A percentile compares a stretch with the other conserved stretches of the same genome.
phyloP scores from a whole-genome alignment of 2,113 vertebrate genomes.

The Malurus melanocephalus region DNA sequence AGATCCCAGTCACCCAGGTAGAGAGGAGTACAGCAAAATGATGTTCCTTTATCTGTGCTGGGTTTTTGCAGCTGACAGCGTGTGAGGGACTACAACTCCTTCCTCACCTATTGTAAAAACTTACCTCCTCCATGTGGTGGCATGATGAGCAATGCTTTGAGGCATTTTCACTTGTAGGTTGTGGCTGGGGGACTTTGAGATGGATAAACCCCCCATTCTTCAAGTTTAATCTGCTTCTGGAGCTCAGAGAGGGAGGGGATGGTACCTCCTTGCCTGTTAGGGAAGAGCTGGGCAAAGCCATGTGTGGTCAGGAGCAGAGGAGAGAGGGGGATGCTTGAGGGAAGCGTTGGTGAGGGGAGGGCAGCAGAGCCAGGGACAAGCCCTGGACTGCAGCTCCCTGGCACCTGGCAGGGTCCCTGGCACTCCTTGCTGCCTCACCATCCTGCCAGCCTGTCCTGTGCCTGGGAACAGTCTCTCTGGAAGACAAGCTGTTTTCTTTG shows the following conservation, averaged over 20 bases:
- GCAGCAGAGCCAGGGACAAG: background rate
- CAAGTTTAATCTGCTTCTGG: background rate
- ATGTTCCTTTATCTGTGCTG: background rate
- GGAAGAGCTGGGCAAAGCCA: background rate
- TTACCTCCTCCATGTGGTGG: accelerated
- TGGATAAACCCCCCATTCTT: background rate
- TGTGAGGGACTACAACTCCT: background rate
- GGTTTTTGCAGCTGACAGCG: background rate
- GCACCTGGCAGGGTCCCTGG: background rate
- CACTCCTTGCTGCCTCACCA: accelerated
- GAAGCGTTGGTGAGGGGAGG: background rate
- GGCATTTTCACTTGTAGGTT: background rate
- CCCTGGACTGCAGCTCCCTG: accelerated
- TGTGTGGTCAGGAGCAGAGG: background rate
- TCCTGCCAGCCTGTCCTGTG: background rate
- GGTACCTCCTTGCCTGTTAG: background rate
- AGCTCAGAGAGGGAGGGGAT: background rate
- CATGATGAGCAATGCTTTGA: background rate
- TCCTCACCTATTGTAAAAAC: background rate
- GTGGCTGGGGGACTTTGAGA: background rate
- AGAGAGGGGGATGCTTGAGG: background rate
- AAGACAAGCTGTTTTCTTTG: background rate
- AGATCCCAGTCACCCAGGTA: background rate
- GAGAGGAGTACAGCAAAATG: background rate
- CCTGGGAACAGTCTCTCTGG: background rate